These are phyloP conservation scores for Coenonympha glycerion DNA, from an alignment of 2,888 invertebrate species.

Conservation along the genomic window DNA sequence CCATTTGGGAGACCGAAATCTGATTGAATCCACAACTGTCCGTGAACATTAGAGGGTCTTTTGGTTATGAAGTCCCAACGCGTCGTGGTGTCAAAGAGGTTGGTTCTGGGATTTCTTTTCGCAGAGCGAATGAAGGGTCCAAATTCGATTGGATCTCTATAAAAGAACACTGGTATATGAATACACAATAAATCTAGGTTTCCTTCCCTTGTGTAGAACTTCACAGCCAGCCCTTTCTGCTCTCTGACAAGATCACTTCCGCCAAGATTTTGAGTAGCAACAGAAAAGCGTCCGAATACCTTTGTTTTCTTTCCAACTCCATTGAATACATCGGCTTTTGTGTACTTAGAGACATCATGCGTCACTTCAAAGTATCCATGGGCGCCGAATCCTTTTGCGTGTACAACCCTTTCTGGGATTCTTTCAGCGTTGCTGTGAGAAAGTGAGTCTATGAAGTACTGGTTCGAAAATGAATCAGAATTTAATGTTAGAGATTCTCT, in stretches of 20 bases:
- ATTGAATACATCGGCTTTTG: constrained; percentile 84
- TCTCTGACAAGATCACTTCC: constrained; percentile 89
- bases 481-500: constrained; percentile 84
- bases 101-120: constrained; percentile 91
- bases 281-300: constrained; percentile 83
- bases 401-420: constrained; percentile 93
- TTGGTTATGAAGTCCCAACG: constrained; percentile 91
- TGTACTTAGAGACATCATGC: constrained; percentile 84
- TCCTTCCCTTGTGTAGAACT: constrained; percentile 92
- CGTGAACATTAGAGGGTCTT: constrained; percentile 86
- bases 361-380: constrained; percentile 89
- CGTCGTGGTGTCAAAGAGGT: constrained; percentile 88
- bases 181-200: constrained; percentile 91
- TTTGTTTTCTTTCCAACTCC: constrained; percentile 84
- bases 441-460: constrained; percentile 43
- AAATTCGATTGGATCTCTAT: constrained; percentile 88
- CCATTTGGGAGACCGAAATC: constrained; percentile 94
- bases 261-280: constrained; percentile 86
- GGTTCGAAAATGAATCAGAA: constrained; percentile 57
- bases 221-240: constrained; percentile 89
- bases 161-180: constrained; percentile 90
- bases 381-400: constrained; percentile 93
- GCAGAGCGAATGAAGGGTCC: constrained; percentile 91
- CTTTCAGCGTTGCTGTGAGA: constrained; percentile 87
- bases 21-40: constrained; percentile 83